Conservation (phyloP, 1,140 invertebrate genomes). For the Zaprionus capensis region DNA sequence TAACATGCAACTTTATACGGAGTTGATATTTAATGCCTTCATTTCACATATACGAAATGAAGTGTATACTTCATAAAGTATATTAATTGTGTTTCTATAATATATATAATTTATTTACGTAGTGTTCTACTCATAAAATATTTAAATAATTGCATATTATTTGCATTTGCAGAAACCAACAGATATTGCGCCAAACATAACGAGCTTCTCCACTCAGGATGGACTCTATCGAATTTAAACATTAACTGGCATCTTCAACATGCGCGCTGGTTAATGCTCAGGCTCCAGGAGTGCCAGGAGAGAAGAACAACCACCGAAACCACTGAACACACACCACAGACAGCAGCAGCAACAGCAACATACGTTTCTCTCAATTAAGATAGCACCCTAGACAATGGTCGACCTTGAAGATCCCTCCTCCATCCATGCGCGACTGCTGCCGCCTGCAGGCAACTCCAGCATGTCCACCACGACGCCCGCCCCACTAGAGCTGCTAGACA, state of each 20-base stretch:
- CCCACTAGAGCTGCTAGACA: constrained; percentile 29
- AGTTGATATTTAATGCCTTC: too few relatives aligned
- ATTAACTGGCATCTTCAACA: background rate
- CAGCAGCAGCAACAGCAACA: background rate
- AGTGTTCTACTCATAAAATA: too few relatives aligned
- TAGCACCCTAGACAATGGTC: constrained; percentile 1
- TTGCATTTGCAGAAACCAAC: background rate
- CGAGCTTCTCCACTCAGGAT: background rate
- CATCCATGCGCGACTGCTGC: constrained; percentile 5
- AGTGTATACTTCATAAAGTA: too few relatives aligned
- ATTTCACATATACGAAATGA: too few relatives aligned
- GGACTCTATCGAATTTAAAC: constrained; percentile 1
- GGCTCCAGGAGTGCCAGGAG: background rate
- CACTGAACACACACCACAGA: background rate
- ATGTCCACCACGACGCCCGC: constrained; percentile 6
- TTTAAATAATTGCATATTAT: background rate
- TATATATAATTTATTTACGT: background rate
- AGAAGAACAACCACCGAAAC: background rate
- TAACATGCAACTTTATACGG: background rate
- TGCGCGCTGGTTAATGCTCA: background rate
- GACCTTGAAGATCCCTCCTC: constrained; percentile 22
- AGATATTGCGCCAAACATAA: background rate
- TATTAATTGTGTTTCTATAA: background rate
- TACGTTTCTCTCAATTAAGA: background rate
- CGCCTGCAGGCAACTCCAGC: background rate